A percentile compares a stretch with the other conserved stretches of the same genome.
Evolutionary conservation across 2,797 vertebrate species (phyloP).

Genomic region (Gastrophryne carolinensis): DNA sequence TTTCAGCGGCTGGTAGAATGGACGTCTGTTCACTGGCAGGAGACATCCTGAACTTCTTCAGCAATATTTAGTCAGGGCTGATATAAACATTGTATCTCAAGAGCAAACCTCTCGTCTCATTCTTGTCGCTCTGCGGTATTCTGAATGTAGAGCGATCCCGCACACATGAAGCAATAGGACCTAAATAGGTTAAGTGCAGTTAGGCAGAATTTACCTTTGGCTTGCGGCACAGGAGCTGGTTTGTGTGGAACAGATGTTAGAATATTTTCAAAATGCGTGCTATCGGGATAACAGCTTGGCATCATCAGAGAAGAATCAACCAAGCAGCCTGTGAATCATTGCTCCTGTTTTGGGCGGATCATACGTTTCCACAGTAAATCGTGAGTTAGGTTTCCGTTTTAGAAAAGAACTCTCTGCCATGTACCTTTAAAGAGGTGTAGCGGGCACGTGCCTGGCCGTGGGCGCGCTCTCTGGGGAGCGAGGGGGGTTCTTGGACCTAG

Average conservation of each 20-base stretch:
- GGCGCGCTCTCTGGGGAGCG: too few relatives aligned
- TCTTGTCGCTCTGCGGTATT: background rate
- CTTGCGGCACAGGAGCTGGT: background rate
- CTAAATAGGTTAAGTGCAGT: conserved; percentile 36
- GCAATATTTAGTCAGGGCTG: background rate
- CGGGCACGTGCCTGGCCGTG: too few relatives aligned
- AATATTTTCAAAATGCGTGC: conserved; percentile 2
- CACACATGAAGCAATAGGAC: background rate
- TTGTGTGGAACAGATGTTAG: conserved; percentile 9
- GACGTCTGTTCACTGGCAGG: conserved; percentile 5
- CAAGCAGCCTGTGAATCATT: too few relatives aligned
- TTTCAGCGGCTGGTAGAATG: background rate
- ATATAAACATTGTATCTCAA: conserved; percentile 21
- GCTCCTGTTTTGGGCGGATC: too few relatives aligned
- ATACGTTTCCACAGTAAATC: too few relatives aligned
- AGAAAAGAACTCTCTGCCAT: too few relatives aligned
- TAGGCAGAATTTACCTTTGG: conserved; percentile 34
- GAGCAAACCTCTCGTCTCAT: background rate
- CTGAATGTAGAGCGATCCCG: conserved; percentile 19
- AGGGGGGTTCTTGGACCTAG: too few relatives aligned
- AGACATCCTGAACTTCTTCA: conserved; percentile 4
- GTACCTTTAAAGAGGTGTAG: too few relatives aligned
- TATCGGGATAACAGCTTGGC: background rate
- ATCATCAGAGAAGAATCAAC: background rate
- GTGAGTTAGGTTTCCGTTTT: too few relatives aligned